Base-by-base conservation (phyloP, 2,113 vertebrate species). In the Melanostigma gelatinosum region DNA sequence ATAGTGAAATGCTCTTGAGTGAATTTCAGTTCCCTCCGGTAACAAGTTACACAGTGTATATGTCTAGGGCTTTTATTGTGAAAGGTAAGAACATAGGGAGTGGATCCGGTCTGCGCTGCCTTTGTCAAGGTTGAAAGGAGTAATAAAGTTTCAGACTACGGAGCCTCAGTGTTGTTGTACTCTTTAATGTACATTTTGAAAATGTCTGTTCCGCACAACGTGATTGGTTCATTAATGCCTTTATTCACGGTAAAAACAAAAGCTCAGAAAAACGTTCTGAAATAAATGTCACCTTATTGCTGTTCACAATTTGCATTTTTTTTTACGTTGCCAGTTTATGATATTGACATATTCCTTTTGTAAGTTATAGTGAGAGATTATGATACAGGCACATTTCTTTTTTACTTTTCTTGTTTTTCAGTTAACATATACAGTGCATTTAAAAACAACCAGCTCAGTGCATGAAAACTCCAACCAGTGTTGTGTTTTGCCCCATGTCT, bases 401-500 rank as follows among this genome's bases (percentile, higher is more conserved):
- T 22, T 64, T 79, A 10, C 20, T 4, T 48, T 18, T 0, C 40
- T 46, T 36, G 32, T 52, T 48, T 63, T 48, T 44, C 16, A 34
- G 38, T 27, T 24, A 5, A 8, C 12, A 32, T 54, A 42, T 6
- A 42, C 46, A 22, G 15, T 12, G 2, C 48, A 12, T 81, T 36
- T 42, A 16, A n/a, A 27, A 70, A 50, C 8, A 55, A 20, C 2
- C 20, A 13, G 29, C n/a, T 44, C 8, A 11, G n/a, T 18, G 78
- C 32, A 24, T 38, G 13, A 34, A 66, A 61, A 44, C 65, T 63
- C 54, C 0, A 11, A 7, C 29, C 55, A n/a, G 29, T 4, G 27
- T 54, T 32, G 1, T 65, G 79, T 76, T 71, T 77, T 72, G 69
- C 50, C 72, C 83, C 77, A 82, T 74, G 78, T 65, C 48, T 72